Evolutionary conservation across 2,113 vertebrate genomes (phyloP), one percentile per base, ranked within the genome.

Genomic region (Picathartes gymnocephalus): DNA sequence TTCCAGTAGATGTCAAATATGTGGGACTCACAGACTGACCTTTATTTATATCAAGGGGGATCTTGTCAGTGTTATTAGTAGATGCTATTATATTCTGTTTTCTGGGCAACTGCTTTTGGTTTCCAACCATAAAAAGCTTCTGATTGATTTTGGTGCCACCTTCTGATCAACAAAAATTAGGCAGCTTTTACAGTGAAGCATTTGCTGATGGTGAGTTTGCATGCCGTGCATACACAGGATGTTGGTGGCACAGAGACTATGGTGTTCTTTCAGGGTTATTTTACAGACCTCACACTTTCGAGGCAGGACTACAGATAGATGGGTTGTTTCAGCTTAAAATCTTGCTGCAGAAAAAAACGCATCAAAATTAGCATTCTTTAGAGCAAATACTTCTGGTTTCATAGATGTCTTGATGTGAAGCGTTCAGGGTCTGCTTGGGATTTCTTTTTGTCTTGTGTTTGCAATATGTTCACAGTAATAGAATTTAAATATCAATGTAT

Each of bases 101-200:
- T 69, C 61, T 56, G 57, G n/a, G 10, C 48, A 57, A 7, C 37
- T 53, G 56, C 81, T 50, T 69, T 54, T 11, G 0, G 9, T 76
- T 94, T 82, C 40, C 61, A 72, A 10, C 30, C 18, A 9, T 56
- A 42, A 69, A 86, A 84, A 93, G 10, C 61, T 92, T 87, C 87
- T n/a, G 44, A 51, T 78, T 97, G 95, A 83, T 96, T 97, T 94
- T 97, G 92, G 93, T 97, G 96, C 98, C 97, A 98, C 88, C 97
- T 98, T 93, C 93, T 97, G 98, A 97, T 88, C 62, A 73, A 69
- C 44, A 70, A 81, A 90, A 96, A 92, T 92, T 91, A 62, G 82
- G 81, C 88, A 94, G 56, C n/a, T 93, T 58, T 56, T 86, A 40
- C 71, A 39, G 15, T 4, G 14, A 79, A 53, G 68, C 15, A 2